Conservation (phyloP, 2,888 invertebrate species). For the Halocaridina rubra region DNA sequence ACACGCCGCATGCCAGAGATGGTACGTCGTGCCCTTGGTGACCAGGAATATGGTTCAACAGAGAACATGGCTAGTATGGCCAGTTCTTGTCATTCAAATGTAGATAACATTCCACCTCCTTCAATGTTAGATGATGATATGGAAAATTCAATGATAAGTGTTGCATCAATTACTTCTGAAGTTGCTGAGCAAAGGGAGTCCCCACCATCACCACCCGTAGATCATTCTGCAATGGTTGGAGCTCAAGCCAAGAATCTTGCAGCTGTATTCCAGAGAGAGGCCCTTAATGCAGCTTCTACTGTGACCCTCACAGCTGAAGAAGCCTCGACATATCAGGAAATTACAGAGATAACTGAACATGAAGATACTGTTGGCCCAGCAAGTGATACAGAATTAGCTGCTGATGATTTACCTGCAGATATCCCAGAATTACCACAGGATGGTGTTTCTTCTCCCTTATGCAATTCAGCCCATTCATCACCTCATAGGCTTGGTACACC, state of each 20-base stretch:
- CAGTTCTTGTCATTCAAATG: constrained; percentile 73
- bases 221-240: constrained; percentile 64
- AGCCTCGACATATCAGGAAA: constrained; percentile 78
- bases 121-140: constrained; percentile 83
- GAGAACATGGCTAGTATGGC: constrained; percentile 66
- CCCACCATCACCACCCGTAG: constrained; percentile 63
- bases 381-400: constrained; percentile 72
- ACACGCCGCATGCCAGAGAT: constrained; percentile 74
- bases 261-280: constrained; percentile 54
- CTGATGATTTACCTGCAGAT: constrained; percentile 65
- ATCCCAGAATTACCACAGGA: constrained; percentile 63
- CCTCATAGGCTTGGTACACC: constrained; percentile 71
- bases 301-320: constrained; percentile 58
- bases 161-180: constrained; percentile 85
- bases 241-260: constrained; percentile 62
- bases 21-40: constrained; percentile 78
- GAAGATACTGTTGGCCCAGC: constrained; percentile 69
- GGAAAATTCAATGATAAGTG: constrained; percentile 85
- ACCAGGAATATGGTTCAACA: constrained; percentile 66
- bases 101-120: constrained; percentile 86
- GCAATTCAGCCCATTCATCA: constrained; percentile 37
- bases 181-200: constrained; percentile 71
- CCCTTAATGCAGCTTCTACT: constrained; percentile 50
- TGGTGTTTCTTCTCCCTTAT: constrained; percentile 41
- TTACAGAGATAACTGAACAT: constrained; percentile 73